Evolutionary conservation across 2,797 vertebrate genomes (phyloP), one percentile per base, ranked within the genome.

Genomic region (Phyllotis vaccarum): DNA sequence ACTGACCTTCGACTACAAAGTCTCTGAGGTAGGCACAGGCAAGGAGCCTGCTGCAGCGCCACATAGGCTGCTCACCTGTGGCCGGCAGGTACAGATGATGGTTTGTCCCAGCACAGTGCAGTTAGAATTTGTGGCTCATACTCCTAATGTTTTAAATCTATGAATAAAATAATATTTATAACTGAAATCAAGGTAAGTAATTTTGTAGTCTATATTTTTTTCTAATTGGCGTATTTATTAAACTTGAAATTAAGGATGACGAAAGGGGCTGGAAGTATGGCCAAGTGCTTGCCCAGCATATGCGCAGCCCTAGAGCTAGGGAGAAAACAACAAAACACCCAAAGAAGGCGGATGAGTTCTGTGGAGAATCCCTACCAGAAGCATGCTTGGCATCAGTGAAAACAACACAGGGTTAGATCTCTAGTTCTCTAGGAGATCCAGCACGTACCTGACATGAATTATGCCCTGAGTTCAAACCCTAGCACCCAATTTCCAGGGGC

Each of bases 1-100:
- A 97, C 98, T 99, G 97, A 99, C 98, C 0, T 99, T 99, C 92
- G 99, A 99, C 95, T 99, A 99, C 97, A 99, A 97, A 96, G 98
- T 99, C 86, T 99, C 99, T 16, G 99, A 99, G 99, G 99, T 99
- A 98, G 95, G 99, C 94, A 0, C 60, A 80, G 70, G 81, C 2
- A 13, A 49, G 74, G 2, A 29, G 91, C 60, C 19, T 1, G 11
- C 86, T 6, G 24, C 7, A 9, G 40, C 5, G 21, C 46, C 49
- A 56, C 0, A 2, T 8, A 29, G 75, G 46, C 60, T 66, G 22
- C 21, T 40, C 40, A 17, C 17, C 66, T 16, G 5, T 27, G 37
- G 31, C 46, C 31, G 72, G 46, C 60, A 22, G 2, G 46, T 86
- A 95, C 92, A 62, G 74, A 34, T 10, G n/a, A 11, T 11, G 29